A percentile compares a stretch with the other conserved stretches of the same genome.
phyloP scores from a whole-genome alignment of 2,113 vertebrate species.

The Oceanodroma tethys region DNA sequence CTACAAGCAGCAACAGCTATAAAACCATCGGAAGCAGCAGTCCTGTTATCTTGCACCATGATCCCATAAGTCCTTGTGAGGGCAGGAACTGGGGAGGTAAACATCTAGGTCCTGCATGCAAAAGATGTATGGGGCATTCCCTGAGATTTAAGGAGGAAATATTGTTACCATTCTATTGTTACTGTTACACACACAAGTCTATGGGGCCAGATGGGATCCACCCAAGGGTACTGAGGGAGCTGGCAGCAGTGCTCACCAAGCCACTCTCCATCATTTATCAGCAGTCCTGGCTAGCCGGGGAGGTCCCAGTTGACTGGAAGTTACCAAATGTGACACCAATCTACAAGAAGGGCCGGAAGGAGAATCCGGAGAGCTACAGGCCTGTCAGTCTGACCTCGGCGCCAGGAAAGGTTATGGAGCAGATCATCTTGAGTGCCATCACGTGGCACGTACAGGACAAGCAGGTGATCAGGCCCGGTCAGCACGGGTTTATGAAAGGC shows the following conservation, averaged over 20 bases:
- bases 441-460: too few relatives aligned
- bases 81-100: rapidly evolving
- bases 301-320: not conserved
- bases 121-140: not conserved
- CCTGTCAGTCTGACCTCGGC: not conserved
- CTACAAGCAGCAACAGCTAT: not conserved
- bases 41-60: not conserved
- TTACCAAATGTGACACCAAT: not conserved
- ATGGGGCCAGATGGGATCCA: not conserved
- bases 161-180: not conserved
- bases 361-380: not conserved
- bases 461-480: not conserved
- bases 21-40: not conserved
- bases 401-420: not conserved
- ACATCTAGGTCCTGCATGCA: not conserved
- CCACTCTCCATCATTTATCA: not conserved
- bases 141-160: not conserved
- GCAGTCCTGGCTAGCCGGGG: not conserved
- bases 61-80: not conserved
- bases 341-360: not conserved
- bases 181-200: not conserved
- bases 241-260: not conserved
- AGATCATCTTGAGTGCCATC: not conserved
- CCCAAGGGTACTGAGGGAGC: not conserved
- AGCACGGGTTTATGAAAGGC: not conserved